Percentiles rank a stretch among this genome's conserved stretches.
phyloP scores from a whole-genome alignment of 2,888 invertebrate species.

The Invenusta paracnida region DNA sequence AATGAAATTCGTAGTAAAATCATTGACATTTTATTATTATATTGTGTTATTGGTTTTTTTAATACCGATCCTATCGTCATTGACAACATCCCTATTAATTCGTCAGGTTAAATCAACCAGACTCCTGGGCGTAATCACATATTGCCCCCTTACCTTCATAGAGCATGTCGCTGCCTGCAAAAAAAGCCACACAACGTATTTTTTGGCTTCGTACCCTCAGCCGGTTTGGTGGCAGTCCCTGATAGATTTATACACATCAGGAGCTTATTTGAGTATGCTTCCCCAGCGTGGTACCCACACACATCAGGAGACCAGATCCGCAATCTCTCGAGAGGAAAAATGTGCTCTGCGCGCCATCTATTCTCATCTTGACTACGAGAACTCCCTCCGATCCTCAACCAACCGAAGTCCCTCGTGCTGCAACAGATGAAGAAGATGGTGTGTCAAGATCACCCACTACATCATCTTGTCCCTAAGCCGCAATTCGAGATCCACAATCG shows the following conservation, averaged over 20 bases:
- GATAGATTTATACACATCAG: not conserved
- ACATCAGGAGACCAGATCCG: not conserved
- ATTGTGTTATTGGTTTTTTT: too few species aligned
- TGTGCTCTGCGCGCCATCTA: not conserved
- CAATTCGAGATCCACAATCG: not conserved
- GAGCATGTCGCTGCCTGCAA: conserved; percentile 2
- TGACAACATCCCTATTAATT: not conserved
- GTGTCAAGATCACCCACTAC: not conserved
- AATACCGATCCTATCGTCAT: not conserved
- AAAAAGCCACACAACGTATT: conserved; percentile 9
- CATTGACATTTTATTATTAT: too few species aligned
- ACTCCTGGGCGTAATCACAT: conserved; percentile 3
- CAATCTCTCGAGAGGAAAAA: not conserved
- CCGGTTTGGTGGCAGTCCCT: conserved; percentile 6
- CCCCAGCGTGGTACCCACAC: not conserved
- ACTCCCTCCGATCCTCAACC: not conserved
- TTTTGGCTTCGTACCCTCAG: not conserved
- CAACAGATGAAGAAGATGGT: not conserved
- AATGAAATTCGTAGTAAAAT: too few species aligned
- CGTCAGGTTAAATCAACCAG: not conserved
- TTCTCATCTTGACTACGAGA: not conserved
- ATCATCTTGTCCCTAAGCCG: not conserved
- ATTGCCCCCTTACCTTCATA: not conserved
- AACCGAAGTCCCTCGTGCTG: not conserved
- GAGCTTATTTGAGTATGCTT: conserved; percentile 14